These are phyloP conservation scores for Plemyria rubiginata DNA, from an alignment of 2,888 invertebrate genomes.

Conservation along the genomic window DNA sequence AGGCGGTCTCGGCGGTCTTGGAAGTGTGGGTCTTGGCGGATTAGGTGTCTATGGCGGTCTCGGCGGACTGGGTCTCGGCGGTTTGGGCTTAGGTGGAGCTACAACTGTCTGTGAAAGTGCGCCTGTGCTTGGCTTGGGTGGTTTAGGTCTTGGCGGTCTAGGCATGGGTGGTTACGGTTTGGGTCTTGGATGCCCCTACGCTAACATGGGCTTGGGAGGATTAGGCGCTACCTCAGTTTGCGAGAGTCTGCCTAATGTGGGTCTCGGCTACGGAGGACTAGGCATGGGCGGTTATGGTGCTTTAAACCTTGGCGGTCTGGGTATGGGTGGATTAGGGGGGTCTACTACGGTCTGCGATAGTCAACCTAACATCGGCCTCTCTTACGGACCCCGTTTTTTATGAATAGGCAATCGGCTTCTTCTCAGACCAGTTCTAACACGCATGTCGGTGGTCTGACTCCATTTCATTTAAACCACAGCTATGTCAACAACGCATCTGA, in stretches of 20 bases:
- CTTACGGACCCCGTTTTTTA: slow-evolving; percentile 4
- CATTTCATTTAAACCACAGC: background rate
- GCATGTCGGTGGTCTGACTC: background rate
- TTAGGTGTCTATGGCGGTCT: background rate
- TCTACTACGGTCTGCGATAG: background rate
- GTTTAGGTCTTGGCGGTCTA: background rate
- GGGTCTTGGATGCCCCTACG: background rate
- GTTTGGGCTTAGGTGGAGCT: background rate
- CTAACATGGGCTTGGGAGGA: background rate
- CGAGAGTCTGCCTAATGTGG: background rate
- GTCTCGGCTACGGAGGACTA: background rate
- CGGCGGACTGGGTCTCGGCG: background rate
- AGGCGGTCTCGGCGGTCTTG: background rate
- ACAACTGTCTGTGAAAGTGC: background rate
- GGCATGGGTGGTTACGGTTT: background rate
- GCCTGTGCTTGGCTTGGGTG: background rate
- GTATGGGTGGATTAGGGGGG: background rate
- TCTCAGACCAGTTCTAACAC: background rate
- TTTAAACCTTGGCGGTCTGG: background rate
- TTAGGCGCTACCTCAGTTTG: background rate
- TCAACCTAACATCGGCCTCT: background rate
- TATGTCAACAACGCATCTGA: background rate
- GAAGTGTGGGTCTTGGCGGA: background rate
- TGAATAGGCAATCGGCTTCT: background rate
- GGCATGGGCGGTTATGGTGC: background rate